Percentiles rank a stretch among this genome's conserved stretches.
phyloP scores from a whole-genome alignment of 2,113 vertebrate species.

The Sterrhoptilus dennistouni region DNA sequence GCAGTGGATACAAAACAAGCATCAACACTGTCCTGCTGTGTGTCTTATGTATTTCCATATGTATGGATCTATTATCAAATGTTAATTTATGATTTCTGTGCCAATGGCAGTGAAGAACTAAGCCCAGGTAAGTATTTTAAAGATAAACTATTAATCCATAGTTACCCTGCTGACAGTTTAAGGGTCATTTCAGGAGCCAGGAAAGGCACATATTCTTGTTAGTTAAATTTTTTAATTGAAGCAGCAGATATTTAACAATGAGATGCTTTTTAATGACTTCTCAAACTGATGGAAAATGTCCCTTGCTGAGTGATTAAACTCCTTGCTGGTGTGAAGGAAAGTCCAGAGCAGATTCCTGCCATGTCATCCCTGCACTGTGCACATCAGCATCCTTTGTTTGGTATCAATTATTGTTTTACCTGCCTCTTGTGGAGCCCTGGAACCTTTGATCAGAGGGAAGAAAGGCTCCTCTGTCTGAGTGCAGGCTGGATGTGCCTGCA shows the following conservation, averaged over 20 bases:
- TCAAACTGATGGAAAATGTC: neutral
- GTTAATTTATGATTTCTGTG: neutral
- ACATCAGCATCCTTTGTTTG: neutral
- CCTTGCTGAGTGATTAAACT: neutral
- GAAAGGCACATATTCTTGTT: neutral
- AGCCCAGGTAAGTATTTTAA: neutral
- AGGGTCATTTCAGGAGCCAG: neutral
- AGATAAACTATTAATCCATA: neutral
- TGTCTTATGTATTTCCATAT: neutral
- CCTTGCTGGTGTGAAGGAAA: neutral
- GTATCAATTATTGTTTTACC: conserved; percentile 6
- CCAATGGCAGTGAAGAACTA: neutral
- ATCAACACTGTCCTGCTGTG: neutral
- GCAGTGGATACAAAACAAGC: neutral
- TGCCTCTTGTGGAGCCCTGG: neutral
- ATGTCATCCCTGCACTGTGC: neutral
- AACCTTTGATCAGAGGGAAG: neutral
- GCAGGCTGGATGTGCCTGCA: neutral
- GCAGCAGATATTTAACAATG: neutral
- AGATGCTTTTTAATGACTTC: neutral
- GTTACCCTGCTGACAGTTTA: neutral
- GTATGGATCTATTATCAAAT: neutral
- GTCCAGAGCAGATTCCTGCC: neutral
- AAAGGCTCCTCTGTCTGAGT: neutral
- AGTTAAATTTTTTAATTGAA: neutral